Percentiles rank a stretch among this genome's conserved stretches.
These are phyloP conservation scores for Pemphredon lugubris DNA, from an alignment of 2,888 invertebrate genomes.

Conservation along the genomic window DNA sequence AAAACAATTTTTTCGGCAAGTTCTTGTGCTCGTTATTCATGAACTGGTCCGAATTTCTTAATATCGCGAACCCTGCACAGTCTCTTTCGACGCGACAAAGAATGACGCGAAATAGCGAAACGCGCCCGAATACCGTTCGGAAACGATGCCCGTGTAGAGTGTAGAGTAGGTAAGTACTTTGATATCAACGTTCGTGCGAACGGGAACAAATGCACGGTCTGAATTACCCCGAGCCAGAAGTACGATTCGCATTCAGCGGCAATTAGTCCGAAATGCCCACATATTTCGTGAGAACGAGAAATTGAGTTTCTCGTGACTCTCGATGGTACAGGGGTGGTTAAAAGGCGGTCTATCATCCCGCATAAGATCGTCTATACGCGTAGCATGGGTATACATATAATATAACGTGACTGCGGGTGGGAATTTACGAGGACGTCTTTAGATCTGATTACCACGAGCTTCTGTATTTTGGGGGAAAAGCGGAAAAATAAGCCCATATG, in stretches of 20 bases:
- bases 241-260: slow-evolving; percentile 29
- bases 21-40: too few relatives aligned
- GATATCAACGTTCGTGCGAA: too few relatives aligned
- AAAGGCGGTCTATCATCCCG: slow-evolving; percentile 66
- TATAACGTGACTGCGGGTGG: slow-evolving; percentile 66
- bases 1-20: too few relatives aligned
- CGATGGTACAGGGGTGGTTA: slow-evolving; percentile 50
- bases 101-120: too few relatives aligned
- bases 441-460: slow-evolving; percentile 58
- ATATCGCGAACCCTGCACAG: too few relatives aligned
- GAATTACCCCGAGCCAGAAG: slow-evolving; percentile 1
- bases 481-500: slow-evolving; percentile 60
- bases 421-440: slow-evolving; percentile 53
- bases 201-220: not conserved
- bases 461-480: slow-evolving; percentile 32
- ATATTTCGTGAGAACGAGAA: slow-evolving; percentile 73
- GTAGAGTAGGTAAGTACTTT: too few relatives aligned
- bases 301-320: slow-evolving; percentile 63
- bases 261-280: slow-evolving; percentile 62
- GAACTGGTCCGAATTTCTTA: too few relatives aligned
- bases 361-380: slow-evolving; percentile 64
- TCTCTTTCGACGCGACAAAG: too few relatives aligned
- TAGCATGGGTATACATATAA: slow-evolving; percentile 44
- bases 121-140: too few relatives aligned
- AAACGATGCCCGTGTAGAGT: too few relatives aligned